Evolutionary conservation across 2,888 invertebrate species (phyloP).

Genomic region (Polymixis flavicincta): DNA sequence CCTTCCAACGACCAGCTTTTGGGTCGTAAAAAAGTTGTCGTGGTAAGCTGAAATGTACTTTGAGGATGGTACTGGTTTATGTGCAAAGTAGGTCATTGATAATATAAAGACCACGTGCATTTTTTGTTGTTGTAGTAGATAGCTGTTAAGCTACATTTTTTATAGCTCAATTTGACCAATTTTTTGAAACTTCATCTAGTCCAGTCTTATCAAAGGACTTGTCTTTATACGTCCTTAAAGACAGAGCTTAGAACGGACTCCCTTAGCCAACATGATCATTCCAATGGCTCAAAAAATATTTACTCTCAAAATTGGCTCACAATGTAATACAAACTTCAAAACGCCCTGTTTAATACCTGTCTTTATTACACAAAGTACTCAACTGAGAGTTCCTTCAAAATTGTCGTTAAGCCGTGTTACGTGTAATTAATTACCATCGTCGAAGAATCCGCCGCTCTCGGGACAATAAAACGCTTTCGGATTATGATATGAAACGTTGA

Average conservation of each 20-base stretch:
- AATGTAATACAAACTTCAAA: slow-evolving; percentile 72
- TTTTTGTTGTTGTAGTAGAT: not conserved
- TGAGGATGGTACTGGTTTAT: not conserved
- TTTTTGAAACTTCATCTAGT: not conserved
- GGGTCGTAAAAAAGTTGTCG: slow-evolving; percentile 56
- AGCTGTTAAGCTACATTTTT: not conserved
- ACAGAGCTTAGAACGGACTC: not conserved
- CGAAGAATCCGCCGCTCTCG: slow-evolving; percentile 70
- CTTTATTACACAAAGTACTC: slow-evolving; percentile 76
- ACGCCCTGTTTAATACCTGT: slow-evolving; percentile 72
- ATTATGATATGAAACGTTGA: slow-evolving; percentile 87
- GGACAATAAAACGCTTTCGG: slow-evolving; percentile 85
- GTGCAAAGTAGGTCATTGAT: not conserved
- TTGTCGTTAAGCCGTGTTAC: slow-evolving; percentile 79
- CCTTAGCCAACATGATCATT: slow-evolving; percentile 17
- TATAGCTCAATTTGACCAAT: not conserved
- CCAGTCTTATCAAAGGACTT: not conserved
- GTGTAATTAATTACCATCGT: slow-evolving; percentile 83
- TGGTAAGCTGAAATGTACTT: slow-evolving; percentile 36
- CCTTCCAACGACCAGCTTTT: slow-evolving; percentile 30
- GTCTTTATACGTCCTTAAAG: not conserved
- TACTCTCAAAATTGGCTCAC: slow-evolving; percentile 58
- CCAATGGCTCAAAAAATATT: slow-evolving; percentile 33
- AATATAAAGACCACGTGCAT: not conserved
- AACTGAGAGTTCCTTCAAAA: slow-evolving; percentile 73